phyloP scores from a whole-genome alignment of 2,113 vertebrate genomes.

The Morone saxatilis region DNA sequence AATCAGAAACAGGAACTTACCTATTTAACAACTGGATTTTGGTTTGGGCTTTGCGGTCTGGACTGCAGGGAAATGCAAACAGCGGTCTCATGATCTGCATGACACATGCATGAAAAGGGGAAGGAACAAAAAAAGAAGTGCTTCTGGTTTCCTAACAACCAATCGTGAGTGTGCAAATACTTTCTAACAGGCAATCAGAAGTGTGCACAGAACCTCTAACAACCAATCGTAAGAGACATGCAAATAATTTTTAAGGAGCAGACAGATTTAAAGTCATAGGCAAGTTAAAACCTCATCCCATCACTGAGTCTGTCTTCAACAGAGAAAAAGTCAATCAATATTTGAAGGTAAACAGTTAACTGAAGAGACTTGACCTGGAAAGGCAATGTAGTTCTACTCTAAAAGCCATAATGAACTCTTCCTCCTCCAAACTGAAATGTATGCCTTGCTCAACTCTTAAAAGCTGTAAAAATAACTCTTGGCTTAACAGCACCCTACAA shows the following conservation, averaged over 20 bases:
- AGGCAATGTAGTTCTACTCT: background rate
- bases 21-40: slow-evolving; percentile 5
- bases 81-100: slow-evolving; percentile 55
- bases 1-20: slow-evolving; percentile 43
- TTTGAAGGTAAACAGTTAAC: slow-evolving; percentile 2
- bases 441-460: slow-evolving; percentile 64
- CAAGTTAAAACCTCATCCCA: background rate
- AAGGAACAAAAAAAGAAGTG: slow-evolving; percentile 2
- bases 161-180: slow-evolving; percentile 1
- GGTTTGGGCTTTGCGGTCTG: slow-evolving; percentile 1
- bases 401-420: slow-evolving; percentile 66
- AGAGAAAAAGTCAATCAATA: background rate
- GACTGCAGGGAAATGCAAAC: no score
- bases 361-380: background rate
- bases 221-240: slow-evolving; percentile 55
- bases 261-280: slow-evolving; percentile 70
- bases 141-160: slow-evolving; percentile 16
- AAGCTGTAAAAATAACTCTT: slow-evolving; percentile 74
- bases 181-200: slow-evolving; percentile 31
- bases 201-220: background rate
- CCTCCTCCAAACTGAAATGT: slow-evolving; percentile 48
- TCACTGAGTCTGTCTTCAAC: background rate
- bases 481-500: slow-evolving; percentile 72
- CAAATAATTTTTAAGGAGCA: background rate
- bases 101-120: slow-evolving; percentile 10